Evolutionary conservation across 2,888 invertebrate species (phyloP), one percentile per base, ranked within the genome.

Genomic region (Drosophila pullipes): DNA sequence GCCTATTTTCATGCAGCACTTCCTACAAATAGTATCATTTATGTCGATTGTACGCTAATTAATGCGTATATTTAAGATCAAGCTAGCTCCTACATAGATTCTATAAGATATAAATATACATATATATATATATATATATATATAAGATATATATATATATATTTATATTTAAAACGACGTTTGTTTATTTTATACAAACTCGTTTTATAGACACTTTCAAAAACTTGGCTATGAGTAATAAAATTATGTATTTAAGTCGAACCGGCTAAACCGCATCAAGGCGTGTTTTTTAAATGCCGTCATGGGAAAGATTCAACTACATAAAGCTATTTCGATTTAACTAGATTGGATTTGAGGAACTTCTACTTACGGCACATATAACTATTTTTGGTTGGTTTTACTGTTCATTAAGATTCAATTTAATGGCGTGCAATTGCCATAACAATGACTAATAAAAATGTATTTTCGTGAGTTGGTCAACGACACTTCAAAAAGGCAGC

Each of bases 41-140:
- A 54, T 70, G 52, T 65, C 59, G 68, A 72, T 73, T 70, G 35
- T 63, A 25, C 65, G 57, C 54, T 74, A 71, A 82, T 78, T 79
- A 63, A 31, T n/a, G 44, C 47, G 9, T 47, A 16, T 31, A 49
- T 44, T 44, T 9, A 41, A 16, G 18, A 2, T 22, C 0, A 11
- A 1, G n/a, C 25, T 4, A 30, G 4, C 10, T 28, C 13, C 18
- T 9, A 39, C 57, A 30, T 57, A 30, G 10, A 35, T 2, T 33
- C 16, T 7, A 25, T 6, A 3, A 4, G 6, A 0, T 3, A n/a
- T 44, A 13, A 7, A 22, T 22, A 22, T 22, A 22, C 1, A 22
- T n/a, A 22, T 1, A 22, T 22, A 22, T 47, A 13, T 22, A 13
- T 7, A 22, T 47, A 7, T 47, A 13, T 22, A 22, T 22, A 47